A percentile compares a stretch with the other conserved stretches of the same genome.
Conservation (phyloP, 2,888 invertebrate genomes). For the Heliconius hortense region DNA sequence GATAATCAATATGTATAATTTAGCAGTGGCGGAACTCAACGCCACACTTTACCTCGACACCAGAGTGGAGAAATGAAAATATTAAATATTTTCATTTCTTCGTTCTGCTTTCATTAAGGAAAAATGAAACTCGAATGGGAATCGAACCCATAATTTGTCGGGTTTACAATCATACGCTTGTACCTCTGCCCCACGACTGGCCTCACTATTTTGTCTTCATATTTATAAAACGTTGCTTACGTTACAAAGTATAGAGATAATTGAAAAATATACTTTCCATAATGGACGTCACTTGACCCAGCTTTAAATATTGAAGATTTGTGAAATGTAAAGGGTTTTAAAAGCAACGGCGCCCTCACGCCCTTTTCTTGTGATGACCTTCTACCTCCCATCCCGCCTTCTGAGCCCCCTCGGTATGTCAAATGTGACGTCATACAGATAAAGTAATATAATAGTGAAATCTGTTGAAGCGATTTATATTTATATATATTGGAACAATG, state of each 20-base stretch:
- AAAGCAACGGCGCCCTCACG: slow-evolving; percentile 25
- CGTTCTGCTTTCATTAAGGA: too few species aligned
- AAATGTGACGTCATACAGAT: slow-evolving; percentile 34
- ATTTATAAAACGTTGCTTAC: not conserved
- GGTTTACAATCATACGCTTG: too few species aligned
- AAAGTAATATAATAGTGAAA: slow-evolving; percentile 28
- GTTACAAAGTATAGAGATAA: slow-evolving; percentile 9
- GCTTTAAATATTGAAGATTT: slow-evolving; percentile 28
- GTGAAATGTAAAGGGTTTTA: slow-evolving; percentile 28
- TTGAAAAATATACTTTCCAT: slow-evolving; percentile 17
- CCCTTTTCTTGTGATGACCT: slow-evolving; percentile 32
- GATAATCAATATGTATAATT: too few species aligned
- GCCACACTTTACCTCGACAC: too few species aligned
- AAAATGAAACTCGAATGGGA: too few species aligned
- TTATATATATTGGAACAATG: not conserved
- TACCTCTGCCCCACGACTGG: too few species aligned
- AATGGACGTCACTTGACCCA: slow-evolving; percentile 5
- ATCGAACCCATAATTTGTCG: too few species aligned
- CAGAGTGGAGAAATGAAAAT: too few species aligned
- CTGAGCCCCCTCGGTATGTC: slow-evolving; percentile 20
- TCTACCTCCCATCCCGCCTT: slow-evolving; percentile 23
- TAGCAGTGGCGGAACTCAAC: too few species aligned
- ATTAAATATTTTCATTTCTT: too few species aligned
- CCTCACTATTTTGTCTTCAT: too few species aligned
- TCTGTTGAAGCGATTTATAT: slow-evolving; percentile 1